phyloP scores from a whole-genome alignment of 2,888 invertebrate genomes.

The Ephialtes manifestator region DNA sequence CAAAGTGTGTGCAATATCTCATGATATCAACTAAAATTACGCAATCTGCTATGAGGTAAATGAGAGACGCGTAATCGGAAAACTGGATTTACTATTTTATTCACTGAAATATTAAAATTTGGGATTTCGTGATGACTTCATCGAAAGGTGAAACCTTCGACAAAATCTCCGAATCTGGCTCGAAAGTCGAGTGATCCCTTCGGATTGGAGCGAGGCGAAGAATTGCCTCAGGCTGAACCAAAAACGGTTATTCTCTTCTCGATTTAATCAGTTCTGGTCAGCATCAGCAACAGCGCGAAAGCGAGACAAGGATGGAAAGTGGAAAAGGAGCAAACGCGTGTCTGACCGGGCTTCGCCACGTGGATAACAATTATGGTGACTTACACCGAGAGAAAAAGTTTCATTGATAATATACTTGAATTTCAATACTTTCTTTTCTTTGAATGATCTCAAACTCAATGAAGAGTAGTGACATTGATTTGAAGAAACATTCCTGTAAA shows the following conservation, averaged over 20 bases:
- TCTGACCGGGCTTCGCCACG: slow-evolving; percentile 48
- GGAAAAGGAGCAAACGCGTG: slow-evolving; percentile 15
- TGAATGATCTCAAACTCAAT: too few relatives aligned
- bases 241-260: slow-evolving; percentile 24
- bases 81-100: background rate
- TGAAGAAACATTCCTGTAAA: too few relatives aligned
- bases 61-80: background rate
- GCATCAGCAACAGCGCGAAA: slow-evolving; percentile 3
- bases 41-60: background rate
- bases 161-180: slow-evolving; percentile 24
- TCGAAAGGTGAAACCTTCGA: slow-evolving; percentile 22
- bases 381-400: too few relatives aligned
- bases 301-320: background rate
- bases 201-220: slow-evolving; percentile 25
- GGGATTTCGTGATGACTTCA: slow-evolving; percentile 24
- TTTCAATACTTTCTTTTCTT: too few relatives aligned
- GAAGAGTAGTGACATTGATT: too few relatives aligned
- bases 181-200: slow-evolving; percentile 28
- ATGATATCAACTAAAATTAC: slow-evolving; percentile 15
- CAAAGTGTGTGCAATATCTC: background rate
- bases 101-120: background rate
- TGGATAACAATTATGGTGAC: slow-evolving; percentile 24
- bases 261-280: slow-evolving; percentile 57
- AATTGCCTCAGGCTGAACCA: slow-evolving; percentile 40
- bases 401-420: too few relatives aligned